These are phyloP conservation scores for Zaprionus davidi DNA, from an alignment of 1,140 invertebrate species.

Conservation along the genomic window DNA sequence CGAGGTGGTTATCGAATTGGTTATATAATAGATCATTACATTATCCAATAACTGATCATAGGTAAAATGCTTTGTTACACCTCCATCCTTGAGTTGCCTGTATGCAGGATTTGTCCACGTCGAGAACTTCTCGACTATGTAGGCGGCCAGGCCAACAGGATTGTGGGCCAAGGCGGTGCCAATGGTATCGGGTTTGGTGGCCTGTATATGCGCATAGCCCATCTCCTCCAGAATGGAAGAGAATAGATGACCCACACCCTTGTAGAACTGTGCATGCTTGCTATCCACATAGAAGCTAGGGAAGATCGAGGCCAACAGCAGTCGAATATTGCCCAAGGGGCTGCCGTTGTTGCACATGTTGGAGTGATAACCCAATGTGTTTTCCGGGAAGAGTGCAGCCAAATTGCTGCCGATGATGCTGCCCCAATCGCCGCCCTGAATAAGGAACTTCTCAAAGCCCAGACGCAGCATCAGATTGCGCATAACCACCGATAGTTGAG, in stretches of 20 bases:
- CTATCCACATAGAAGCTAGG: constrained; percentile 87
- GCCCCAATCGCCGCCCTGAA: constrained; percentile 95
- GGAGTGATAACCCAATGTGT: constrained; percentile 86
- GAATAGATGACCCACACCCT: constrained; percentile 86
- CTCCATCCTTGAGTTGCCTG: constrained; percentile 88
- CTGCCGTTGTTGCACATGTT: constrained; percentile 86
- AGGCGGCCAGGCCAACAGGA: constrained; percentile 91
- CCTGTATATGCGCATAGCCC: constrained; percentile 94
- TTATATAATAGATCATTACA: constrained; percentile 94
- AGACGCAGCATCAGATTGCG: constrained; percentile 93
- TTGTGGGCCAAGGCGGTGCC: constrained; percentile 88
- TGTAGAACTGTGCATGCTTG: constrained; percentile 86
- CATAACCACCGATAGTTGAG: constrained; percentile 90
- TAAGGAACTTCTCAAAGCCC: constrained; percentile 90
- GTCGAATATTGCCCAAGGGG: constrained; percentile 51
- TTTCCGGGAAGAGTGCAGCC: constrained; percentile 89
- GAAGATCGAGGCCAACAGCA: constrained; percentile 71
- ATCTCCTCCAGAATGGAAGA: constrained; percentile 87
- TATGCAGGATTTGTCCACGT: constrained; percentile 89
- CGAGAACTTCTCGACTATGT: constrained; percentile 94
- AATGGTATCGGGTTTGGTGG: constrained; percentile 95
- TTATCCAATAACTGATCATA: constrained; percentile 93
- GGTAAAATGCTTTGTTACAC: constrained; percentile 87
- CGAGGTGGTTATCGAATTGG: constrained; percentile 91
- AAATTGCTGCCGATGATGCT: constrained; percentile 86